A percentile compares a stretch with the other conserved stretches of the same genome.
These are phyloP conservation scores for Xanthorhoe designata DNA, from an alignment of 2,888 invertebrate species.

Conservation along the genomic window DNA sequence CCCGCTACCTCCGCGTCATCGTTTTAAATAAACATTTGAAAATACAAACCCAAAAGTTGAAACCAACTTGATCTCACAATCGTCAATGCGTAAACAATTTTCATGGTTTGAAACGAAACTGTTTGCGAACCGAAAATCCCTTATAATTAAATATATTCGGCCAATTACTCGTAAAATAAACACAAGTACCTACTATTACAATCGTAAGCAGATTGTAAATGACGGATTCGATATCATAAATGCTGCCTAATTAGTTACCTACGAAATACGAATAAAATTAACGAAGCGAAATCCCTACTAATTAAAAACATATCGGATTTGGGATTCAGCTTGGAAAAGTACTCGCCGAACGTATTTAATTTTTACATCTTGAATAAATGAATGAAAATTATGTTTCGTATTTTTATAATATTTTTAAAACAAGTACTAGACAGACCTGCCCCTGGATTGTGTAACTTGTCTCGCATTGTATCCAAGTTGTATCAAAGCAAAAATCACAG, in stretches of 20 bases:
- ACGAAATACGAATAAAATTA: conserved; percentile 27
- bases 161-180: conserved; percentile 28
- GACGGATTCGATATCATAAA: conserved; percentile 42
- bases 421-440: too few species aligned
- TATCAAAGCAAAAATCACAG: too few species aligned
- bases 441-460: too few species aligned
- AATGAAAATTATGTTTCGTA: too few species aligned
- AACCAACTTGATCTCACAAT: too few species aligned
- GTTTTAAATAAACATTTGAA: too few species aligned
- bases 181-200: conserved; percentile 36
- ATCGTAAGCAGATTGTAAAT: conserved; percentile 45
- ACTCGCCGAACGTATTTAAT: background rate
- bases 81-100: background rate
- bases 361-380: background rate
- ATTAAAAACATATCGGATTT: conserved; percentile 4
- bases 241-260: conserved; percentile 32
- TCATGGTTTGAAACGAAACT: background rate
- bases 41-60: too few species aligned
- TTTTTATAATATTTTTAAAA: too few species aligned
- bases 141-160: conserved; percentile 27
- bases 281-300: conserved; percentile 13
- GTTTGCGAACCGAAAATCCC: conserved; percentile 7
- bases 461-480: too few species aligned
- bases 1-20: too few species aligned
- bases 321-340: background rate